Evolutionary conservation across 2,888 invertebrate species (phyloP), one percentile per base, ranked within the genome.

Genomic region (Tiliacea aurago): DNA sequence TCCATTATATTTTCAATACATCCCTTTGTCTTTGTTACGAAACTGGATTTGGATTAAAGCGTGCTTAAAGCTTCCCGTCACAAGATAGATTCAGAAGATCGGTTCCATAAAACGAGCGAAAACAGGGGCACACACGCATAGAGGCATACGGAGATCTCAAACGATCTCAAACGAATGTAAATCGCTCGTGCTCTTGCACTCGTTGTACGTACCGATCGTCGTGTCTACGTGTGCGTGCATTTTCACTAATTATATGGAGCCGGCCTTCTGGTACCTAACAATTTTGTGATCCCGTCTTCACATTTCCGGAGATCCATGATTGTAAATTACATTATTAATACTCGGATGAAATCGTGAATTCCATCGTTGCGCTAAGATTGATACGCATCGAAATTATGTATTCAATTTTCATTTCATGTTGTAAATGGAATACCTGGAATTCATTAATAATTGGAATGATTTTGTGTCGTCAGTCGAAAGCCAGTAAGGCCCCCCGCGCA

Each of bases 281-380:
- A 18, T 33, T n/a, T 10, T 18, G 20, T 68, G 20, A 62, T 69
- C 58, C 37, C 55, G 41, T 56, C 73, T 75, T 62, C 70, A 75
- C 23, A 74, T 66, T 87, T 80, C 73, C 70, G 49, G 43, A 62
- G 49, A 77, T 71, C 71, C 76, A 72, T n/a, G n/a, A n/a, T 81
- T 82, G 70, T 75, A 80, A 86, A 87, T 86, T 84, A 79, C 67
- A 84, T 84, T 84, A 83, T 80, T 85, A 74, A 81, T 83, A 65
- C 67, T 76, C 64, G 73, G 61, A 64, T 78, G 55, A 70, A 73
- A 76, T 70, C 51, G 61, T 63, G 63, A 80, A 77, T 75, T 76
- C 67, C 63, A 76, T 75, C 62, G 68, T 63, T 72, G 63, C 67
- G 20, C 76, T 87, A 81, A 77, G 77, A 84, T 28, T 76, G 83